Conservation (phyloP, 2,888 invertebrate genomes). For the Netelia inedita region DNA sequence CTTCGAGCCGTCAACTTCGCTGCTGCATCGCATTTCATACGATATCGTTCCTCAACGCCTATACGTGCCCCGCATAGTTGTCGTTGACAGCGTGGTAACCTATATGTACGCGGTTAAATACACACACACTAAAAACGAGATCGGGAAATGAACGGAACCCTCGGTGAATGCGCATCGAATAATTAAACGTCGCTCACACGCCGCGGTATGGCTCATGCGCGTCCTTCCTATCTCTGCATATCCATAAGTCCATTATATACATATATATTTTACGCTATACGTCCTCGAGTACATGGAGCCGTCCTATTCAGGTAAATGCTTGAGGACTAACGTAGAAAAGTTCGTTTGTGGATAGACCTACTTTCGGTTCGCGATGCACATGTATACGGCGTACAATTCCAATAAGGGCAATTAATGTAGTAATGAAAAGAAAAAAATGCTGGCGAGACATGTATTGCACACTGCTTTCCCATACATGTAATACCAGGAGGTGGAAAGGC, state of each 20-base stretch:
- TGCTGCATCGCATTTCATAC: constrained; percentile 51
- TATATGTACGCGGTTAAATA: constrained; percentile 3
- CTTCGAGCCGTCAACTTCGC: constrained; percentile 24
- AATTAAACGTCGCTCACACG: constrained; percentile 82
- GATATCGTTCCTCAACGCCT: constrained; percentile 37
- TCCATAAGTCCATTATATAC: not conserved
- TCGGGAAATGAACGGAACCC: constrained; percentile 71
- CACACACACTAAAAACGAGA: constrained; percentile 46
- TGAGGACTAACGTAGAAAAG: not conserved
- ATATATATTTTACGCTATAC: constrained; percentile 5
- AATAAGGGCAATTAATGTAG: constrained; percentile 29
- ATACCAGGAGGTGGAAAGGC: constrained; percentile 2
- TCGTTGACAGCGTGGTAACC: constrained; percentile 30
- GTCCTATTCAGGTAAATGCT: constrained; percentile 14
- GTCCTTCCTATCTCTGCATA: constrained; percentile 18
- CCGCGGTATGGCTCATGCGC: constrained; percentile 48
- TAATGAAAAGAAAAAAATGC: constrained; percentile 7
- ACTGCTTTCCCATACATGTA: constrained; percentile 16
- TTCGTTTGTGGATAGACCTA: constrained; percentile 49
- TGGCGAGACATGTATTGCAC: constrained; percentile 38
- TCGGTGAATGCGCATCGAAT: constrained; percentile 76
- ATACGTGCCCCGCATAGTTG: constrained; percentile 42
- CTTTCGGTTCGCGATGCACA: constrained; percentile 28
- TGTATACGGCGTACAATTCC: not conserved
- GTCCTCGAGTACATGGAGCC: not conserved